Base-by-base conservation (phyloP, 2,113 vertebrate genomes). In the Isichthys henryi region DNA sequence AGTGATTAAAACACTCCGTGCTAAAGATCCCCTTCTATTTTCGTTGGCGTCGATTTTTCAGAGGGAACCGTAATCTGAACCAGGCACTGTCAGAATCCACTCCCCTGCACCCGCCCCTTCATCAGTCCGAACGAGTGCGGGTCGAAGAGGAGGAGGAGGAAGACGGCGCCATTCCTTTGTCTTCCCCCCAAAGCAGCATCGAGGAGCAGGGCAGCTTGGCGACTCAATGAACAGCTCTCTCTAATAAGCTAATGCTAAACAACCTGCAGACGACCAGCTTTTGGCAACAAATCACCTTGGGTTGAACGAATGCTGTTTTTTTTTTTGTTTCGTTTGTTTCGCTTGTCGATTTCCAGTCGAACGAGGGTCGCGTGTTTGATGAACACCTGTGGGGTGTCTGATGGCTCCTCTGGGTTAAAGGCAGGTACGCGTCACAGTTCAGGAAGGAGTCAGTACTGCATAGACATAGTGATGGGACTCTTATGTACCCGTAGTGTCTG, bases 401-500 rank as follows among this genome's bases (percentile, higher is more conserved):
- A 45, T 84, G 82, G 82, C 45, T 48, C 39, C 45, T 5, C 82
- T n/a, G 45, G n/a, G 43, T 84, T 48, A 46, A 48, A 46, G 35
- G 43, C 23, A 35, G 46, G 52, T 48, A 43, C 31, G 10, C 27
- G 85, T 66, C 49, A 49, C 62, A 62, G 35, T 46, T 53, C 19
- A 23, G 87, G 35, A n/a, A 5, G 52, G 52, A 2, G 83, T 87
- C 95, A 96, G 95, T 95, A 96, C 89, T 94, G 95, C 92, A 95
- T 93, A n/a, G 94, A 94, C 92, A 95, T 93, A n/a, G 94, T 93
- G 35, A 94, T 91, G 1, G 95, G 92, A 93, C 90, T 93, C 92
- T 96, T 96, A 88, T 93, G 94, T 89, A 94, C 94, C 84, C 93
- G 94, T 93, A 97, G 95, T 31, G 94, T 96, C 92, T 96, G 96